Conservation (phyloP, 2,113 vertebrate genomes). For the Rissa tridactyla region DNA sequence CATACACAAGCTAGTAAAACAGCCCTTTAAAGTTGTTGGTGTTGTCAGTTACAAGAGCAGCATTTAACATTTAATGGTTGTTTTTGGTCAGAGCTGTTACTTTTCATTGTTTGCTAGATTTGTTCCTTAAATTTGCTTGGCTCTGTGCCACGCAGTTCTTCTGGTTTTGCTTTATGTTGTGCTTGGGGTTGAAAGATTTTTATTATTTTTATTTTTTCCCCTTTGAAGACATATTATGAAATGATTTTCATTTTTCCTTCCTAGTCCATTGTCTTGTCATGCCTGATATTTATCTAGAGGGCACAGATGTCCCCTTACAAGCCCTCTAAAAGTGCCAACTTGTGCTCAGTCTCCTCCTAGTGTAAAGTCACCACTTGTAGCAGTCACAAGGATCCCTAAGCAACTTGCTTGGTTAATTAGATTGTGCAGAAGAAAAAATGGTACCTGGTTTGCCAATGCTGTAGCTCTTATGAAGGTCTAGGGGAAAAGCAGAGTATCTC, state of each 20-base stretch:
- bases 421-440: background rate
- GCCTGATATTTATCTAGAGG: background rate
- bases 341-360: background rate
- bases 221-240: slow-evolving; percentile 5
- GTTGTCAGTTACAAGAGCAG: slow-evolving; percentile 61
- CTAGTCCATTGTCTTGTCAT: background rate
- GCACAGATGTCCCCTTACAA: background rate
- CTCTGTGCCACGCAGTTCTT: slow-evolving; percentile 34
- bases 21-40: slow-evolving; percentile 49
- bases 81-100: slow-evolving; percentile 63
- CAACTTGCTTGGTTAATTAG: background rate
- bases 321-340: background rate
- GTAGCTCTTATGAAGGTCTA: background rate
- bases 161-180: slow-evolving; percentile 18
- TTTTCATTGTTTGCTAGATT: slow-evolving; percentile 70
- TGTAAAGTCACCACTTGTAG: background rate
- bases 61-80: slow-evolving; percentile 68
- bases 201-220: background rate
- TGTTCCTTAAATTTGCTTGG: slow-evolving; percentile 58
- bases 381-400: background rate
- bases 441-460: background rate
- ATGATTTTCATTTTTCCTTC: background rate
- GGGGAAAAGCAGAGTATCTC: background rate
- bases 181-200: slow-evolving; percentile 2
- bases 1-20: slow-evolving; percentile 30